A percentile compares a stretch with the other conserved stretches of the same genome.
These are phyloP conservation scores for Trididemnum clinides DNA, from an alignment of 23 tunicate genomes.

Conservation along the genomic window DNA sequence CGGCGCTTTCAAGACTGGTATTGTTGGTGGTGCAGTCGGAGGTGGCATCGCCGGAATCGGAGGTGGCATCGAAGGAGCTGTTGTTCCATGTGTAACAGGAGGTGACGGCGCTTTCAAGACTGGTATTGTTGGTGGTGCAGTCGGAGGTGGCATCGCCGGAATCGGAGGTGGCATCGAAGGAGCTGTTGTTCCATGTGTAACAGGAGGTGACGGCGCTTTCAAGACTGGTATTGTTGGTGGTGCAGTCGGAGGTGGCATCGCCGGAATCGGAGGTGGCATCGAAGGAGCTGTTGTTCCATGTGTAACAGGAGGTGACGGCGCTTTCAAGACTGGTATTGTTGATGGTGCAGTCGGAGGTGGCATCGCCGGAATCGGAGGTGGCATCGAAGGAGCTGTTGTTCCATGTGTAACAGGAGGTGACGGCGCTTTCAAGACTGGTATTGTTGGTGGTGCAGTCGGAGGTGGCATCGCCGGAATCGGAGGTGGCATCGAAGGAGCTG, in stretches of 20 bases:
- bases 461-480: not conserved
- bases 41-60: not conserved
- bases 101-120: not conserved
- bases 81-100: conserved; percentile 4
- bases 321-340: not conserved
- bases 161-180: not conserved
- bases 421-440: conserved; percentile 1
- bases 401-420: not conserved
- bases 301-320: not conserved
- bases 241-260: not conserved
- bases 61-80: not conserved
- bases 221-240: not conserved
- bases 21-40: not conserved
- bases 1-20: not conserved
- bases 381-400: not conserved
- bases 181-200: not conserved
- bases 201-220: not conserved
- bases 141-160: not conserved
- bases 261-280: not conserved
- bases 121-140: not conserved
- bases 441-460: not conserved
- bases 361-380: too few relatives aligned
- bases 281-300: conserved; percentile 3
- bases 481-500: not conserved
- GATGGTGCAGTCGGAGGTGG: too few relatives aligned